Base-by-base conservation (phyloP, 2,888 invertebrate species). In the Drosophila mulleri region DNA sequence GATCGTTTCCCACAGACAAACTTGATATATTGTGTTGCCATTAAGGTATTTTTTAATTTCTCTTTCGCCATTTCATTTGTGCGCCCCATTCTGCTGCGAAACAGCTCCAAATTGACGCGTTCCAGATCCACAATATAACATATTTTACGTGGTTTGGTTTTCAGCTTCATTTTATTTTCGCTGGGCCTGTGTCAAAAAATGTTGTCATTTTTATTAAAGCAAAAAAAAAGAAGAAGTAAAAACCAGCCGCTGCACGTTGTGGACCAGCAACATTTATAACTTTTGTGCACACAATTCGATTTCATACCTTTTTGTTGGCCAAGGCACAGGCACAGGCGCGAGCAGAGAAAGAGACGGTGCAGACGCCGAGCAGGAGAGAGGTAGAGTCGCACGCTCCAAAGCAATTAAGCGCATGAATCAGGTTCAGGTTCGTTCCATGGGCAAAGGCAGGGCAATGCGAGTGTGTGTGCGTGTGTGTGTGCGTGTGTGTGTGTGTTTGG, bases 401-500 rank as follows among this genome's bases (percentile, higher is more conserved):
- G 88, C 90, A 90, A 90, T 89, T 88, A 87, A 90, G 88, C 90
- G 82, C 88, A 89, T 89, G 82, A 90, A 89, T 89, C 88, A 90
- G 90, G 88, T 89, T 90, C 88, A 82, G 73, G 76, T 80, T 69
- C 76, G 81, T 72, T 80, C 72, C 79, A 73, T 71, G 72, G 80
- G 75, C 69, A 68, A 73, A 80, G 82, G 76, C 88, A 80, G 72
- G 85, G 79, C 75, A 76, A 73, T 66, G 48, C 18, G 35, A 52
- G n/a, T 44, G 44, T 59, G 26, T 26, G 26, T 26, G 26, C 6
- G 26, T 5, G 26, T 26, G 26, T 5, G 26, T 5, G 26, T n/a
- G n/a, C n/a, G n/a, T 23, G 20, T 26, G 26, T 26, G 18, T 48
- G 44, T 59, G 26, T 61, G 45, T 44, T 60, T 75, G 69, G 56